Percentiles rank a stretch among this genome's conserved stretches.
Conservation (phyloP, 2,888 invertebrate genomes). For the Napeogenes inachia region DNA sequence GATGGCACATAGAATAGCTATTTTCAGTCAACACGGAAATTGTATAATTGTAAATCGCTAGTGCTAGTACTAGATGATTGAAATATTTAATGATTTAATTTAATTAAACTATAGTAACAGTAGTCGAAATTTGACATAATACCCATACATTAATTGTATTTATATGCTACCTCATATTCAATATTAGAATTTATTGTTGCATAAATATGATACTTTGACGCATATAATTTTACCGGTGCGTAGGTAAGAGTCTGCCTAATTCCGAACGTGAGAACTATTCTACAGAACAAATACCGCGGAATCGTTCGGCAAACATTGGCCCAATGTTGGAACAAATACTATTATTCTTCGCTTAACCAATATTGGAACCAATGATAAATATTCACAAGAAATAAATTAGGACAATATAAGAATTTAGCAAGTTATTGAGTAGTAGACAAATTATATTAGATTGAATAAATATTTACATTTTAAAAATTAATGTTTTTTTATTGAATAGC, state of each 20-base stretch:
- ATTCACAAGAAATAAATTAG: not conserved
- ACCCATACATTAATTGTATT: too few species aligned
- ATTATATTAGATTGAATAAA: too few species aligned
- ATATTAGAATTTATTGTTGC: not conserved
- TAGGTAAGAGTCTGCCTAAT: constrained; percentile 20
- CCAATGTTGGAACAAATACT: constrained; percentile 26
- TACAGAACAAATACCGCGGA: constrained; percentile 30
- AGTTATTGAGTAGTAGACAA: not conserved
- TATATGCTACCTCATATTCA: not conserved
- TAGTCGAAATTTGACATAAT: too few species aligned
- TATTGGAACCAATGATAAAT: not conserved
- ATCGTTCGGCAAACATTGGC: constrained; percentile 27
- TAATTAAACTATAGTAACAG: too few species aligned
- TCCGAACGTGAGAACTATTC: constrained; percentile 31
- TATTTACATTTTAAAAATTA: too few species aligned
- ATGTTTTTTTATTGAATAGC: too few species aligned
- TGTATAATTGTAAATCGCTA: too few species aligned
- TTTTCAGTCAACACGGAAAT: too few species aligned
- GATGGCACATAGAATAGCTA: too few species aligned
- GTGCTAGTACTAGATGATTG: too few species aligned
- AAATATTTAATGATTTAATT: too few species aligned
- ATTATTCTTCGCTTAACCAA: constrained; percentile 8
- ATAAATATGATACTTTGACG: not conserved
- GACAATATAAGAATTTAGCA: not conserved
- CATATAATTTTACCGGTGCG: constrained; percentile 9